Base-by-base conservation (phyloP, 92 coral and sea anemone species). In the Anthopleura xanthogrammica region DNA sequence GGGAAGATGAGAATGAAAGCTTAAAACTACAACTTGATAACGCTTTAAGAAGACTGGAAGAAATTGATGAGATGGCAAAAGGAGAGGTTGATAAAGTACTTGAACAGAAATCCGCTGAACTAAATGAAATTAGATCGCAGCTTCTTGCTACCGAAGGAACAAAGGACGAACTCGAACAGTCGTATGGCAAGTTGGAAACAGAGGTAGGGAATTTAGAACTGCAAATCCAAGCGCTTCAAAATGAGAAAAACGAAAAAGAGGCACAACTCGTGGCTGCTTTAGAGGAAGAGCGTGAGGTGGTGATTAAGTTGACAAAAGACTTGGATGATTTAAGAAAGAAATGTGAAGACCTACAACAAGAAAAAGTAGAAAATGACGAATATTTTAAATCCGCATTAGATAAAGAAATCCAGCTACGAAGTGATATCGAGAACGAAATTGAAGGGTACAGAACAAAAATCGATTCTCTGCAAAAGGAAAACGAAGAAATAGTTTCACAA, bases 121-220 rank as follows among this genome's bases (percentile, higher is more conserved):
- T 82, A 11, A 87, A 84, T 3, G 84, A 90, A 24, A 56, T 90
- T 14, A 75, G 80, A 36, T 83, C 93, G 12, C 88, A 81, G 50
- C 60, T 87, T 12, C 46, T 24, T 20, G 65, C 68, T 48, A 12
- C 68, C 5, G 79, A 89, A 64, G 80, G 72, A 40, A 85, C 89
- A 79, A 87, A 75, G 82, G 88, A 84, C 19, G 92, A 89, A 11
- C 89, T 68, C 5, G 43, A 5, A 13, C 74, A 23, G 5, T 23
- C 16, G 6, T n/a, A 68, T 36, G 17, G 46, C 36, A 92, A 60
- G 94, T 85, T 89, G 36, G 85, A 87, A 84, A 77, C 89, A 65
- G 96, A 97, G 79, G 39, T 92, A 22, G 92, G 87, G 68, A 90
- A 86, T 75, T 80, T 87, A 40, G 86, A 89, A 57, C 86, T 60